phyloP scores from a whole-genome alignment of 2,888 invertebrate genomes.

The Polydrusus pterygomalis region DNA sequence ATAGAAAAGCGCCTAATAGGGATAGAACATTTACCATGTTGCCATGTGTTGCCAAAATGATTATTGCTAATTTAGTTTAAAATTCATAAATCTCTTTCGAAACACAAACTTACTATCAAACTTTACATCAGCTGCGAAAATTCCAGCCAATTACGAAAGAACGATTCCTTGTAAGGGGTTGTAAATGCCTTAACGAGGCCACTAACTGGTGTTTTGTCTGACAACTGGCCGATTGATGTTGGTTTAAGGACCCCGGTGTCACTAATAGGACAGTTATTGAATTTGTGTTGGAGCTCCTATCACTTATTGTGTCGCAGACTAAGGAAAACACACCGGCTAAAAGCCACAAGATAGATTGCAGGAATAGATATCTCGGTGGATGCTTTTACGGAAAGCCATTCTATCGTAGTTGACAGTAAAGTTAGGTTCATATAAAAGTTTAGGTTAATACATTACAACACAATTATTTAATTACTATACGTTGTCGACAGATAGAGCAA shows the following conservation, averaged over 20 bases:
- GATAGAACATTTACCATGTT: too few relatives aligned
- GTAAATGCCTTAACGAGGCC: slow-evolving; percentile 58
- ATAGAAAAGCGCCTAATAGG: too few relatives aligned
- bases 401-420: background rate
- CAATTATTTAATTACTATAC: too few relatives aligned
- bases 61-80: slow-evolving; percentile 5
- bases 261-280: slow-evolving; percentile 66
- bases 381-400: slow-evolving; percentile 34
- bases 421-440: slow-evolving; percentile 12
- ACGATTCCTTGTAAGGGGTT: slow-evolving; percentile 61
- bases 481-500: too few relatives aligned
- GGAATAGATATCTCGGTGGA: slow-evolving; percentile 47
- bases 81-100: slow-evolving; percentile 22
- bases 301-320: slow-evolving; percentile 59
- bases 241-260: slow-evolving; percentile 63
- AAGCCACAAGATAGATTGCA: slow-evolving; percentile 43
- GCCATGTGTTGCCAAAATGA: background rate
- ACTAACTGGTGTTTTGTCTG: slow-evolving; percentile 57
- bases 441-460: background rate
- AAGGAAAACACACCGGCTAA: slow-evolving; percentile 44
- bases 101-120: slow-evolving; percentile 24
- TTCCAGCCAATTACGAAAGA: slow-evolving; percentile 54
- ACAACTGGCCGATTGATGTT: slow-evolving; percentile 63
- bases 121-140: slow-evolving; percentile 36
- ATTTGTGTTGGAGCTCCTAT: slow-evolving; percentile 64